Base-by-base conservation (phyloP, 2,797 vertebrate genomes). In the Philypnodon macrostomus region DNA sequence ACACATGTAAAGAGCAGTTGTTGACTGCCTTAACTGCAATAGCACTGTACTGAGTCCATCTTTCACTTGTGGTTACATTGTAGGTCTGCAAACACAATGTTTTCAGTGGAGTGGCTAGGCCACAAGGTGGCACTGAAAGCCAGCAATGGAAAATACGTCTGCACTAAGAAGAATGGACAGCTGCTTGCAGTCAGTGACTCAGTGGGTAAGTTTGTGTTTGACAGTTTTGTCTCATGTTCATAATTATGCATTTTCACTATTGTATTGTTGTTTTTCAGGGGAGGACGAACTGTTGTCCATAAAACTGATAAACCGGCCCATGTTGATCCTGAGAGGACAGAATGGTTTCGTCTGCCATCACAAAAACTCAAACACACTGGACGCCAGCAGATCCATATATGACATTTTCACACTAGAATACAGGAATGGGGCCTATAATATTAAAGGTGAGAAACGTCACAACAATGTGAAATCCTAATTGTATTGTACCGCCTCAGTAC, bases 161-260 rank as follows among this genome's bases (percentile, higher is more conserved):
- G 94, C 85, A 94, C 90, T 67, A 98, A 98, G 89, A 96, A 91
- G 88, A 98, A 98, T 0, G 96, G 96, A 27, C 96, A 98, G 80
- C 87, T 98, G 33, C 87, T 94, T 0, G 94, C 96, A 0, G 78
- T 92, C 80, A 94, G 93, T 6, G 95, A 96, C 13, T 76, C 90
- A 0, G 83, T 92, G 55, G 96, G 96, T 96, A 57, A 90, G 81
- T 48, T 44, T 42, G 5, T 44, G 11, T 4, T 11, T 33, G n/a
- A 5, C 15, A 33, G 1, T 29, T 12, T 11, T 33, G 14, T 33
- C 26, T 15, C 9, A 30, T 3, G 12, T 1, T 44, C 26, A 17
- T 2, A 26, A 11, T 41, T 36, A 23, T 15, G 11, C 27, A 13
- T 10, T 15, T 34, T 24, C 4, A 23, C 7, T 14, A 13, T 31